A percentile compares a stretch with the other conserved stretches of the same genome.
phyloP scores from a whole-genome alignment of 1,140 invertebrate genomes.

The Wiebesia pumilae region DNA sequence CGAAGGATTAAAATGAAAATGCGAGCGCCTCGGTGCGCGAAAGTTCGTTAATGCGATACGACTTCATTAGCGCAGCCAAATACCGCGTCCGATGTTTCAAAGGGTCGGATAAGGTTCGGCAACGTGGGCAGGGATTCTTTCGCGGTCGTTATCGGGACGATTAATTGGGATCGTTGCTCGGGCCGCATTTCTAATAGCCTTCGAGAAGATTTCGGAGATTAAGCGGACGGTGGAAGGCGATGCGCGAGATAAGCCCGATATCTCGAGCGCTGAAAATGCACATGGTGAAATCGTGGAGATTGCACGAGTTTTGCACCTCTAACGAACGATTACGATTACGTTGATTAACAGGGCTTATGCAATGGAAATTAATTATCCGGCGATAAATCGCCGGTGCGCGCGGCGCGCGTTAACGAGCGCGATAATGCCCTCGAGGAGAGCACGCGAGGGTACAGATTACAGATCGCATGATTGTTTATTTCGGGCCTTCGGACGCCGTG shows the following conservation, averaged over 20 bases:
- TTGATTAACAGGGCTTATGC: slow-evolving; percentile 52
- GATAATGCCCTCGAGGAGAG: slow-evolving; percentile 62
- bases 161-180: not conserved
- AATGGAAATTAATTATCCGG: slow-evolving; percentile 67
- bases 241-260: not conserved
- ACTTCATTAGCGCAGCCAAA: not conserved
- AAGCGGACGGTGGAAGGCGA: not conserved
- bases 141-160: not conserved
- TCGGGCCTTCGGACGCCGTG: slow-evolving; percentile 38
- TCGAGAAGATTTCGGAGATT: not conserved
- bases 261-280: not conserved
- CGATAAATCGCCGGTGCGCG: slow-evolving; percentile 61
- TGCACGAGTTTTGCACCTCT: not conserved
- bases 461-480: too few relatives aligned
- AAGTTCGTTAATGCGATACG: not conserved
- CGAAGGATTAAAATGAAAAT: not conserved
- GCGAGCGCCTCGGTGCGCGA: not conserved
- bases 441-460: slow-evolving; percentile 59
- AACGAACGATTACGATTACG: slow-evolving; percentile 61
- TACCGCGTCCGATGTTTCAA: too few relatives aligned
- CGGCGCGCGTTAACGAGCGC: slow-evolving; percentile 60
- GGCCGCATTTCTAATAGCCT: not conserved
- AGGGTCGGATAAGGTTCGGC: too few relatives aligned
- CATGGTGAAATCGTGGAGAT: not conserved
- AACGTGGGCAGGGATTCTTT: too few relatives aligned